Evolutionary conservation across 2,113 vertebrate species (phyloP).

Genomic region (Amphilophus citrinellus): DNA sequence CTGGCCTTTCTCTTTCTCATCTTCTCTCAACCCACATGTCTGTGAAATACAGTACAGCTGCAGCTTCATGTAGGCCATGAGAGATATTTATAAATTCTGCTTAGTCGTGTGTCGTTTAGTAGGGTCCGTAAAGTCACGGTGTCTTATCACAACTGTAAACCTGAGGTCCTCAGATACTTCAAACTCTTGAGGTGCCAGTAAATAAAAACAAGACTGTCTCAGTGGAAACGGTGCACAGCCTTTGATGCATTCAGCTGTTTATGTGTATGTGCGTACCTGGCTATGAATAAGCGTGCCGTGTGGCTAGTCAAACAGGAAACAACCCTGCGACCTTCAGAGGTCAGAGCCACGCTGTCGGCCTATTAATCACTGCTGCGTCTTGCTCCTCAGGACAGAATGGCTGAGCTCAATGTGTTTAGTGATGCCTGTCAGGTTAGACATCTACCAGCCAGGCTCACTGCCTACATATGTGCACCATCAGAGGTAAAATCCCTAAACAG

Average conservation of each 20-base stretch:
- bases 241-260: slow-evolving; percentile 47
- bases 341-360: slow-evolving; percentile 50
- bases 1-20: slow-evolving; percentile 12
- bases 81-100: slow-evolving; percentile 28
- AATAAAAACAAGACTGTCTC: slow-evolving; percentile 44
- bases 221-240: slow-evolving; percentile 20
- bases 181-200: slow-evolving; percentile 40
- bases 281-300: slow-evolving; percentile 48
- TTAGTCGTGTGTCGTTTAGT: slow-evolving; percentile 34
- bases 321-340: slow-evolving; percentile 69
- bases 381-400: slow-evolving; percentile 36
- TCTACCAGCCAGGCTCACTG: slow-evolving; percentile 41
- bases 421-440: slow-evolving; percentile 55
- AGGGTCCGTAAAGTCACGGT: neutral
- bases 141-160: slow-evolving; percentile 42
- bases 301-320: slow-evolving; percentile 61
- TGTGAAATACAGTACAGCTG: slow-evolving; percentile 15
- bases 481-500: slow-evolving; percentile 39
- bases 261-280: slow-evolving; percentile 18
- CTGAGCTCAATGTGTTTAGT: slow-evolving; percentile 35
- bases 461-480: neutral
- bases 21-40: neutral
- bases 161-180: slow-evolving; percentile 23
- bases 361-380: slow-evolving; percentile 63
- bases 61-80: neutral